Evolutionary conservation across 2,797 vertebrate species (phyloP).

Genomic region (Acipenser oxyrinchus): DNA sequence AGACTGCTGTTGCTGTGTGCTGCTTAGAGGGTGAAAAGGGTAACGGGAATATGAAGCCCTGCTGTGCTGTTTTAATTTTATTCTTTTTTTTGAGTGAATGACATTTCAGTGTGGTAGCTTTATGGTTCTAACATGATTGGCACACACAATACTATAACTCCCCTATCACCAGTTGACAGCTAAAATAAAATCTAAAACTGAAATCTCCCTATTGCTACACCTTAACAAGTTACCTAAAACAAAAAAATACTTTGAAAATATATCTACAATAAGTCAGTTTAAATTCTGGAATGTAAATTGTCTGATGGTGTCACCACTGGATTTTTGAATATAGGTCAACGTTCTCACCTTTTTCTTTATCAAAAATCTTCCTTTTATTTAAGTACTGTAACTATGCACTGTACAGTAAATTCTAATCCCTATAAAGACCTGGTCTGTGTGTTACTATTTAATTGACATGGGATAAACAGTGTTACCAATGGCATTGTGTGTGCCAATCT

Average conservation of each 20-base stretch:
- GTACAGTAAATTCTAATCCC: too few relatives aligned
- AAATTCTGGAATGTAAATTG: too few relatives aligned
- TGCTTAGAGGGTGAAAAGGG: constrained; percentile 24
- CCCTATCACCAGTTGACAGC: too few relatives aligned
- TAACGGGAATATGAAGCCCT: not conserved
- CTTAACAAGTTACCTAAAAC: too few relatives aligned
- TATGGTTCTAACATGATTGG: not conserved
- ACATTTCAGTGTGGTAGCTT: not conserved
- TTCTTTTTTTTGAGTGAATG: constrained; percentile 1
- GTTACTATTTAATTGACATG: too few relatives aligned
- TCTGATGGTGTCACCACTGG: constrained; percentile 42
- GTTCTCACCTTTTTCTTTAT: constrained; percentile 20
- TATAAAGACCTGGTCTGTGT: too few relatives aligned
- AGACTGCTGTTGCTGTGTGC: not conserved
- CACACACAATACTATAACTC: not conserved
- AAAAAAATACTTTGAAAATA: too few relatives aligned
- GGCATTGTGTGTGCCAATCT: constrained; percentile 39
- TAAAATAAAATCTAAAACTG: too few relatives aligned
- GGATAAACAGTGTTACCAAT: too few relatives aligned
- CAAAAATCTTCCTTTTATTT: constrained; percentile 35
- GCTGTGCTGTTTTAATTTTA: not conserved
- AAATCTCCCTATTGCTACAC: too few relatives aligned
- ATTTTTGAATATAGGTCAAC: constrained; percentile 37
- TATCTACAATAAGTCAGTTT: too few relatives aligned
- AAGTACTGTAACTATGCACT: constrained; percentile 2